Percentiles rank a stretch among this genome's conserved stretches.
Evolutionary conservation across 2,888 invertebrate genomes (phyloP).

Genomic region (Andrena camellia): DNA sequence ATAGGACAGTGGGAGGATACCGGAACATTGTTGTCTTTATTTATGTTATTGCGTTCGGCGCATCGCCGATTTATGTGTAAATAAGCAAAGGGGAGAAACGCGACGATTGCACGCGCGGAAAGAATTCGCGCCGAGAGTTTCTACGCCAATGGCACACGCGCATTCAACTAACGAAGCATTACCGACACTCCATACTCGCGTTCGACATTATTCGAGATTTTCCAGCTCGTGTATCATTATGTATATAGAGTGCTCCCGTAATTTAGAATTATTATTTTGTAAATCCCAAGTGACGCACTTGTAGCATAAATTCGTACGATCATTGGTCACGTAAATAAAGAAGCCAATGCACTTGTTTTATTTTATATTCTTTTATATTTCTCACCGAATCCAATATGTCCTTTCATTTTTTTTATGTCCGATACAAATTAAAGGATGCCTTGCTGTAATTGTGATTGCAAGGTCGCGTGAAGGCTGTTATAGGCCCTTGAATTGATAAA

Average conservation of each 20-base stretch:
- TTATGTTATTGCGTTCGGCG: conserved; percentile 59
- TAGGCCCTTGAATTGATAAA: no score
- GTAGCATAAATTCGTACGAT: conserved; percentile 58
- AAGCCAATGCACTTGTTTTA: conserved; percentile 70
- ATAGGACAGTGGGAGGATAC: conserved; percentile 26
- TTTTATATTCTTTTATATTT: conserved; percentile 10
- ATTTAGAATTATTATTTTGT: conserved; percentile 61
- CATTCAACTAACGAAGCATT: conserved; percentile 18
- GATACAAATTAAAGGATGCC: background rate
- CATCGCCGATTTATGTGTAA: conserved; percentile 68
- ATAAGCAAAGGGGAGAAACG: conserved; percentile 56
- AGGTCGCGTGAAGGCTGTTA: background rate
- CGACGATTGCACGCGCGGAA: background rate
- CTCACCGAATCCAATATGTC: no score
- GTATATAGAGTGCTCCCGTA: conserved; percentile 70
- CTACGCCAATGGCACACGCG: conserved; percentile 21
- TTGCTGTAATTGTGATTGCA: background rate
- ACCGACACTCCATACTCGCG: background rate
- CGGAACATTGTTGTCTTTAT: conserved; percentile 61
- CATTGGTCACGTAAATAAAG: conserved; percentile 70
- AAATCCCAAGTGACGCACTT: conserved; percentile 54
- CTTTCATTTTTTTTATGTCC: background rate
- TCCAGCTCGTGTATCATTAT: conserved; percentile 62
- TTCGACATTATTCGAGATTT: conserved; percentile 8
- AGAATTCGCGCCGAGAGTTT: conserved; percentile 23